A percentile compares a stretch with the other conserved stretches of the same genome.
These are phyloP conservation scores for Aselliscus stoliczkanus DNA, from an alignment of 2,797 vertebrate genomes.

Conservation along the genomic window DNA sequence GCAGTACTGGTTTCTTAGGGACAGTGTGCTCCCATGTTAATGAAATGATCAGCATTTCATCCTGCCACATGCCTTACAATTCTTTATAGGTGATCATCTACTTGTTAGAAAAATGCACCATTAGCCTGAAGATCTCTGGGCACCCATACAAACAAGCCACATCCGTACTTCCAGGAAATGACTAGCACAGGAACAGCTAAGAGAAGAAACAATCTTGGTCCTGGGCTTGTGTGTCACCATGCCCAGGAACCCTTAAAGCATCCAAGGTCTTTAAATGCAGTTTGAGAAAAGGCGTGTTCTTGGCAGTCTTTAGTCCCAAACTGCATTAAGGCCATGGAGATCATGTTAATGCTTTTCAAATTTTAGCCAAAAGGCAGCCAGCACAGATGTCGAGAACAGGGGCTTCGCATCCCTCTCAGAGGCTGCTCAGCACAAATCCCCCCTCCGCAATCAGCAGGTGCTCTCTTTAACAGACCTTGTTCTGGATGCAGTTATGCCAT, in stretches of 20 bases:
- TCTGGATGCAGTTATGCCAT: slow-evolving; percentile 35
- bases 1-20: slow-evolving; percentile 16
- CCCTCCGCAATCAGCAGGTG: neutral
- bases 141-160: neutral
- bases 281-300: neutral
- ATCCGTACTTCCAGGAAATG: slow-evolving; percentile 8
- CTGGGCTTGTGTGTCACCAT: neutral
- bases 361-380: neutral
- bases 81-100: neutral
- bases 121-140: neutral
- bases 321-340: slow-evolving; percentile 21
- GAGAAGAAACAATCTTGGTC: neutral
- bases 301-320: neutral
- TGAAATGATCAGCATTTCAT: neutral
- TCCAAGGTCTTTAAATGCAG: slow-evolving; percentile 31
- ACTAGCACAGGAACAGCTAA: slow-evolving; percentile 12
- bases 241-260: neutral
- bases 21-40: neutral
- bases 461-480: slow-evolving; percentile 55
- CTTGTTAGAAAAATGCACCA: slow-evolving; percentile 25
- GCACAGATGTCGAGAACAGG: neutral
- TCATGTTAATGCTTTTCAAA: neutral
- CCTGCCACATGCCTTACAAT: neutral
- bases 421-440: slow-evolving; percentile 13
- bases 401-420: neutral